Conservation (phyloP, 2,797 vertebrate genomes). For the Cheirogaleus major region DNA sequence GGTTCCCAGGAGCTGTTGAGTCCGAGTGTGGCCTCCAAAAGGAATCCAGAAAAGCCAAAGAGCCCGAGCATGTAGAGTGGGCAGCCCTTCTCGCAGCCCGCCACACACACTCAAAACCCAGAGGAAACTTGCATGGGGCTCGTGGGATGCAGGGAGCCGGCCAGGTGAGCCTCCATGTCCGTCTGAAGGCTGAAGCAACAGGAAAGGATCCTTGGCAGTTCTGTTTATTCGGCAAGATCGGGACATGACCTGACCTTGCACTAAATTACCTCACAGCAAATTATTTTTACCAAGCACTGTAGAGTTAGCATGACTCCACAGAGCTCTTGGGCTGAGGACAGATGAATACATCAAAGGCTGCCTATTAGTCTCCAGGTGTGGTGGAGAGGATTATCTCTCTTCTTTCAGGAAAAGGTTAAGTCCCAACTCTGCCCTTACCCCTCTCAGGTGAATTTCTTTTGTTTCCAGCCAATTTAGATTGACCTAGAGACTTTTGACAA, state of each 20-base stretch:
- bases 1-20: conserved; percentile 74
- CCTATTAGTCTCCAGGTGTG: conserved; percentile 64
- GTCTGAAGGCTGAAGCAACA: conserved; percentile 54
- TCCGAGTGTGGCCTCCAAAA: conserved; percentile 68
- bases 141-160: conserved; percentile 1
- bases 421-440: background rate
- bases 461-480: background rate
- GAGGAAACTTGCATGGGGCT: conserved; percentile 47
- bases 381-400: conserved; percentile 13
- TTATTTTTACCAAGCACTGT: conserved; percentile 53
- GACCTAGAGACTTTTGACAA: background rate
- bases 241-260: conserved; percentile 64
- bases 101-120: background rate
- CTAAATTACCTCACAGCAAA: conserved; percentile 17
- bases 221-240: conserved; percentile 45
- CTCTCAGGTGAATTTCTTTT: conserved; percentile 21
- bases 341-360: conserved; percentile 51
- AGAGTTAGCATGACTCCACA: conserved; percentile 56
- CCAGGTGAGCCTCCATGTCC: conserved; percentile 61
- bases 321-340: conserved; percentile 42
- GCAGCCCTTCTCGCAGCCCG: background rate
- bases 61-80: background rate
- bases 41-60: conserved; percentile 50
- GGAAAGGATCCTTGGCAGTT: conserved; percentile 68
- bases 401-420: background rate